A percentile compares a stretch with the other conserved stretches of the same genome.
Evolutionary conservation across 2,888 invertebrate species (phyloP).

Genomic region (Ellobium chinense): DNA sequence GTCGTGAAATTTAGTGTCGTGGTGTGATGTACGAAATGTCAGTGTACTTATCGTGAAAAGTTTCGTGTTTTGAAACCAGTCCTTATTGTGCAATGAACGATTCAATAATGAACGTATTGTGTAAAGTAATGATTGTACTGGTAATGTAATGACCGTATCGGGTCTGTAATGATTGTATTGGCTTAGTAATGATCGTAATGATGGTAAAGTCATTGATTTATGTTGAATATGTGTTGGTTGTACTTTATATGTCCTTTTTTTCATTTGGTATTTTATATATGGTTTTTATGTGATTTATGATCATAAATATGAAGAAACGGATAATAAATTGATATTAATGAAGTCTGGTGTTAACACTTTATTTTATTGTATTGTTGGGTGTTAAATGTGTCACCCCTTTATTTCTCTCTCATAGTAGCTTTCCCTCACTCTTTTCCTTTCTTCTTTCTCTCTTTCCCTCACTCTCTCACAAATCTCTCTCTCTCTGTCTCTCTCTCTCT

Average conservation of each 20-base stretch:
- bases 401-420: neutral
- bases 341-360: neutral
- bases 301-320: neutral
- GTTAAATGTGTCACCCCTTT: no score
- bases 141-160: no score
- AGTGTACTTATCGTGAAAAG: no score
- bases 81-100: no score
- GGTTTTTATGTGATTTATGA: neutral
- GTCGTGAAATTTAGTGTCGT: no score
- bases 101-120: no score
- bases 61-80: no score
- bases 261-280: neutral
- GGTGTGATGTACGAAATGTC: no score
- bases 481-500: neutral
- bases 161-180: neutral
- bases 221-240: no score
- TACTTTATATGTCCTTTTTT: no score
- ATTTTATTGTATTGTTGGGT: neutral
- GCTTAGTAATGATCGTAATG: neutral
- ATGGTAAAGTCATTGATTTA: neutral
- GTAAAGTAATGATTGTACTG: no score
- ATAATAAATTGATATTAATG: conserved; percentile 1
- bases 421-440: neutral
- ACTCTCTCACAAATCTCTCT: neutral
- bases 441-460: neutral